Evolutionary conservation across 2,113 vertebrate genomes (phyloP), one percentile per base, ranked within the genome.

Genomic region (Rhinolophus ferrumequinum): DNA sequence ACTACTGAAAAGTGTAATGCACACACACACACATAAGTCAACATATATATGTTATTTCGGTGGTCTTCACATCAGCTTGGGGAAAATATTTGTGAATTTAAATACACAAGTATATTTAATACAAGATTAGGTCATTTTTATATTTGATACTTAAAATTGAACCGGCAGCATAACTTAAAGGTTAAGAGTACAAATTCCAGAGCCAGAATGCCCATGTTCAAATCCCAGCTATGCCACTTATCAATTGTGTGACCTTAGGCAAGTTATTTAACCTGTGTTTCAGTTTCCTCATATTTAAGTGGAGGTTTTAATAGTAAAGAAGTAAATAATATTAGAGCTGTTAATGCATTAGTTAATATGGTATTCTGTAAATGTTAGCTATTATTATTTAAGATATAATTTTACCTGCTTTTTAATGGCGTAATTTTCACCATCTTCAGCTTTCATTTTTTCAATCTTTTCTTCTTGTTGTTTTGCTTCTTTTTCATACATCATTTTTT

Each of bases 381-480:
- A 66, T 92, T 82, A 73, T 47, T 92, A 95, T 83, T 86, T 47
- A 84, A 72, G 75, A 95, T 54, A 79, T 12, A 93, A 44, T 83
- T 97, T 95, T 97, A 98, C 99, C 99, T 99, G 99, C 91, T 99
- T 99, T 98, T 99, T 99, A 98, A 99, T 99, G 94, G 99, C 97
- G 96, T 99, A 99, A 80, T 99, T 99, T 88, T 99, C 99, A 86
- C 98, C 98, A 72, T 98, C 99, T 97, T 99, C 99, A 16, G 99
- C 98, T 98, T 99, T 99, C 98, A 99, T 98, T 81, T 98, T 99
- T 97, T 99, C 99, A 73, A 99, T 98, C 98, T 99, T 99, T 98
- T 99, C 99, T 98, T 99, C 99, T 98, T 99, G 99, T 90, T 99
- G 98, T 98, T 99, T 99, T 77, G 99, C 99, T 98, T 99, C 99